Base-by-base conservation (phyloP, 2,113 vertebrate species). In the Bostrychus sinensis region DNA sequence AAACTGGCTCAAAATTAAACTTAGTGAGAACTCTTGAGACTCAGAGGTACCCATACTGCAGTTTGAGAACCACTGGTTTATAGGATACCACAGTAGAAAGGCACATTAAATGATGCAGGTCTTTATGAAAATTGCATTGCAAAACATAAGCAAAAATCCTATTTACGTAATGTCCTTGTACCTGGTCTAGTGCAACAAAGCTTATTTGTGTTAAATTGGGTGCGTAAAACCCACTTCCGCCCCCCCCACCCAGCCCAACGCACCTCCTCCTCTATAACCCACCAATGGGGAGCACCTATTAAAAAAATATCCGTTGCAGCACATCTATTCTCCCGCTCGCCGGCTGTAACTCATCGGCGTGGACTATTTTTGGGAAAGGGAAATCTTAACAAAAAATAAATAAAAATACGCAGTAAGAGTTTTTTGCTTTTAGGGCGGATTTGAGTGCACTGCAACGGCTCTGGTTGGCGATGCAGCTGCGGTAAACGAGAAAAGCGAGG, bases 271-370 rank as follows among this genome's bases (percentile, higher is more conserved):
- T 66, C 13, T 30, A 48, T 23, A 34, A 3, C 38, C 75, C 61
- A 59, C 77, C 72, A 82, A 85, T 84, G n/a, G 50, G 70, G 57
- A 73, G 48, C 70, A 34, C 50, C 65, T 60, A 41, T 63, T 79
- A 70, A 54, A 19, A 73, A 53, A 75, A 66, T 5, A 80, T 72
- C 51, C 22, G 68, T 61, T 73, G 80, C 75, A 62, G 77, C 61
- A 61, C 42, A 60, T 45, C 42, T 38, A n/a, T 22, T 19, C 39
- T 65, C 26, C 28, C 50, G 45, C 46, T 70, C 34, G 56, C 62
- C 45, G 11, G 77, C 68, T 54, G 50, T 39, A 53, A 45, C 71
- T 62, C 58, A 66, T 76, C 65, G 78, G 70, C 32, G 5, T 26
- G 37, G 9, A n/a, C 19, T 19, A 19, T 51, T 2, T 3, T 7